A percentile compares a stretch with the other conserved stretches of the same genome.
phyloP scores from a whole-genome alignment of 2,113 vertebrate species.

The Nesogale talazaci region DNA sequence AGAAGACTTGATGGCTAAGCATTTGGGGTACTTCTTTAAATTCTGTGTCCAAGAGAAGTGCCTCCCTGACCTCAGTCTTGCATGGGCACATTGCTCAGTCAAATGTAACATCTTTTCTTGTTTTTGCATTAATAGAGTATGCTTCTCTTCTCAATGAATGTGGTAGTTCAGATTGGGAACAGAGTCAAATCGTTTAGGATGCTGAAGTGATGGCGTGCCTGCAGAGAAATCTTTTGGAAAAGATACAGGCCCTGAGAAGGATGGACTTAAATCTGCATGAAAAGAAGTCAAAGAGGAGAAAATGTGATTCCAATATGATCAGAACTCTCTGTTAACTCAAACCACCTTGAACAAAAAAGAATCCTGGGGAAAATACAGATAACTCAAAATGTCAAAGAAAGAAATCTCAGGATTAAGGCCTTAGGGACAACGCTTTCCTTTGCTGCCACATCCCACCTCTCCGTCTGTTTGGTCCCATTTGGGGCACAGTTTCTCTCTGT shows the following conservation, averaged over 20 bases:
- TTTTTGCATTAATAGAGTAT: not conserved
- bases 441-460: not conserved
- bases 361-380: not conserved
- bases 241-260: not conserved
- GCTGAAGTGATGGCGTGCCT: not conserved
- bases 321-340: not conserved
- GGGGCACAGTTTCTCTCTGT: not conserved
- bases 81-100: not conserved
- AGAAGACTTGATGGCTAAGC: not conserved
- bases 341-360: not conserved
- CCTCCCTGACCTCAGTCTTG: not conserved
- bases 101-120: not conserved
- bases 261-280: too few relatives aligned
- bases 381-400: not conserved
- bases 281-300: not conserved
- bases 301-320: not conserved
- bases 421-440: not conserved
- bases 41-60: not conserved
- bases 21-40: not conserved
- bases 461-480: not conserved
- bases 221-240: not conserved
- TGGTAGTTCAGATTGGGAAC: not conserved
- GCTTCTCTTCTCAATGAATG: not conserved
- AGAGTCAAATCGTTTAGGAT: not conserved
- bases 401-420: not conserved